These are phyloP conservation scores for Alloscopus bannaensis DNA, from an alignment of 2,888 invertebrate species.

Conservation along the genomic window DNA sequence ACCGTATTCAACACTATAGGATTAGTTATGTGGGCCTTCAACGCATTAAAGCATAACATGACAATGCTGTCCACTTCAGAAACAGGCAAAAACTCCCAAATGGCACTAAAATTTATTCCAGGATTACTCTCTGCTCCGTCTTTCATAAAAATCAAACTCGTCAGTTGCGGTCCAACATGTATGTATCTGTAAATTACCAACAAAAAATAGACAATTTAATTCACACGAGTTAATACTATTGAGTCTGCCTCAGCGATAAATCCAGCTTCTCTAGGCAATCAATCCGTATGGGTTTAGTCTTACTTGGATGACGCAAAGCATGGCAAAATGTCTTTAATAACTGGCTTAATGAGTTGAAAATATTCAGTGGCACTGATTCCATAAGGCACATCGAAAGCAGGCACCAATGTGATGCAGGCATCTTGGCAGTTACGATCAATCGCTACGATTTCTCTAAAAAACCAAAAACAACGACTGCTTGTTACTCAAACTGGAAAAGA, in stretches of 20 bases:
- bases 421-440: constrained; percentile 79
- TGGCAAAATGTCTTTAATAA: constrained; percentile 78
- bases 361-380: constrained; percentile 75
- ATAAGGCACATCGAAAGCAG: constrained; percentile 78
- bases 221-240: constrained; percentile 1
- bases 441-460: constrained; percentile 78
- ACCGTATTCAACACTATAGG: constrained; percentile 74
- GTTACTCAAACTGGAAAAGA: neutral
- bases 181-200: constrained; percentile 75
- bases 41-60: constrained; percentile 77
- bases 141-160: constrained; percentile 78
- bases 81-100: constrained; percentile 77
- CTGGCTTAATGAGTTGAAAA: constrained; percentile 77
- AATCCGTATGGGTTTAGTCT: no score
- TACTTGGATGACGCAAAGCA: constrained; percentile 78
- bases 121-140: constrained; percentile 74
- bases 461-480: no score
- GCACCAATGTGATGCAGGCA: constrained; percentile 78
- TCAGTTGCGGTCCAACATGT: constrained; percentile 79
- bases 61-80: constrained; percentile 75
- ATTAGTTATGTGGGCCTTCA: constrained; percentile 74
- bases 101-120: constrained; percentile 66
- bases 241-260: no score
- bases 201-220: constrained; percentile 15
- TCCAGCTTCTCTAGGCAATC: no score